A percentile compares a stretch with the other conserved stretches of the same genome.
Conservation (phyloP, 2,888 invertebrate genomes). For the Megaustenia siamemsis region DNA sequence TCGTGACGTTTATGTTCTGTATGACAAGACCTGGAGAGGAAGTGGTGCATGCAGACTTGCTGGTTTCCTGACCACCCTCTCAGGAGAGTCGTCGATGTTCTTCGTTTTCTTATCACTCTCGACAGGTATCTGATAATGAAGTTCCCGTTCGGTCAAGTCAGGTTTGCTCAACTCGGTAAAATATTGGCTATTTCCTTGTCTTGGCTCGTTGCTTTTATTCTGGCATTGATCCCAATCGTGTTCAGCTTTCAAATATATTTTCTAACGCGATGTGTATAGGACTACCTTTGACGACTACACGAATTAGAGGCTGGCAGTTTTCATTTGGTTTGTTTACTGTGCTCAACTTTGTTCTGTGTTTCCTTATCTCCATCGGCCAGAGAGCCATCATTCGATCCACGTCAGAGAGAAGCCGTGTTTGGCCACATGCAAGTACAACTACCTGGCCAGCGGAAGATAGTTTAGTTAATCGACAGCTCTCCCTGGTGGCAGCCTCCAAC, state of each 20-base stretch:
- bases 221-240: neutral
- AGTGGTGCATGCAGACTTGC: constrained; percentile 77
- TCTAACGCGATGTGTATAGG: constrained; percentile 15
- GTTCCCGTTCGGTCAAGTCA: constrained; percentile 80
- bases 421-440: neutral
- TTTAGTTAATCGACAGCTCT: constrained; percentile 71
- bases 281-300: neutral
- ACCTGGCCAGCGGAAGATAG: constrained; percentile 57
- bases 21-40: constrained; percentile 72
- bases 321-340: constrained; percentile 63
- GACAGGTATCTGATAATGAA: constrained; percentile 84
- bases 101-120: constrained; percentile 83
- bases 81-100: constrained; percentile 71
- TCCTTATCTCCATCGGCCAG: constrained; percentile 73
- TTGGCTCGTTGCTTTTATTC: constrained; percentile 5
- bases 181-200: constrained; percentile 66
- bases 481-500: constrained; percentile 69
- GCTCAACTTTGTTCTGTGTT: constrained; percentile 70
- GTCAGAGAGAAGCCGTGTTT: neutral
- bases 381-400: constrained; percentile 68
- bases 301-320: neutral
- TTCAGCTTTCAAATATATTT: too few relatives aligned
- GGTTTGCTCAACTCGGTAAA: constrained; percentile 13
- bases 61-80: constrained; percentile 79
- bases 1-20: constrained; percentile 68